phyloP scores from a whole-genome alignment of 2,888 invertebrate genomes.

The Rhaphigaster nebulosa region DNA sequence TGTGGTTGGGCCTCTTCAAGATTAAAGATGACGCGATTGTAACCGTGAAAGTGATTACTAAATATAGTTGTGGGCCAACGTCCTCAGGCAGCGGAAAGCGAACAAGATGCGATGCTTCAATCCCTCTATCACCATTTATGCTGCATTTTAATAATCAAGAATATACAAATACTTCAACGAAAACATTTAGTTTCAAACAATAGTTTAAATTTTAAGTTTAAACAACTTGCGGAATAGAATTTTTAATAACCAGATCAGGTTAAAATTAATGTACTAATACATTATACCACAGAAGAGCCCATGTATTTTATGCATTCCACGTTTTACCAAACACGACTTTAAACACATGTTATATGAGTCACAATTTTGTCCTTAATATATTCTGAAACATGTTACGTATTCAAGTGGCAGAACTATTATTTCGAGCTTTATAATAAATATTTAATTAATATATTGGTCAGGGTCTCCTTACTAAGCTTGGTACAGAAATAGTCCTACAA shows the following conservation, averaged over 20 bases:
- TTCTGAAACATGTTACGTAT: no score
- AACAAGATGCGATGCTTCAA: not conserved
- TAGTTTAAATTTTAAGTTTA: no score
- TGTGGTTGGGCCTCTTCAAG: not conserved
- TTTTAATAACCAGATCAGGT: not conserved
- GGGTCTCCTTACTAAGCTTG: no score
- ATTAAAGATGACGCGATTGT: constrained; percentile 17
- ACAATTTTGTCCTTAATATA: not conserved
- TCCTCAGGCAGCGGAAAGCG: not conserved
- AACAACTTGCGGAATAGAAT: not conserved
- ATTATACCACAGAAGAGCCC: not conserved
- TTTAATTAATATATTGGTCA: no score
- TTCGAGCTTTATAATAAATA: no score
- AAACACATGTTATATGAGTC: no score
- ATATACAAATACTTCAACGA: no score
- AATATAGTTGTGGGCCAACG: constrained; percentile 33
- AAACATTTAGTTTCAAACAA: no score
- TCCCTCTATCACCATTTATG: not conserved
- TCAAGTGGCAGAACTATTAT: no score
- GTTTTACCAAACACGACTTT: no score
- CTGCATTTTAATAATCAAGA: not conserved
- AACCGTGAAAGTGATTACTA: constrained; percentile 40
- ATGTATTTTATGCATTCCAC: no score
- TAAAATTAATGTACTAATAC: not conserved
- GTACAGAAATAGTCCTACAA: no score